Evolutionary conservation across 2,113 vertebrate species (phyloP), one percentile per base, ranked within the genome.

Genomic region (Ochotona curzoniae): DNA sequence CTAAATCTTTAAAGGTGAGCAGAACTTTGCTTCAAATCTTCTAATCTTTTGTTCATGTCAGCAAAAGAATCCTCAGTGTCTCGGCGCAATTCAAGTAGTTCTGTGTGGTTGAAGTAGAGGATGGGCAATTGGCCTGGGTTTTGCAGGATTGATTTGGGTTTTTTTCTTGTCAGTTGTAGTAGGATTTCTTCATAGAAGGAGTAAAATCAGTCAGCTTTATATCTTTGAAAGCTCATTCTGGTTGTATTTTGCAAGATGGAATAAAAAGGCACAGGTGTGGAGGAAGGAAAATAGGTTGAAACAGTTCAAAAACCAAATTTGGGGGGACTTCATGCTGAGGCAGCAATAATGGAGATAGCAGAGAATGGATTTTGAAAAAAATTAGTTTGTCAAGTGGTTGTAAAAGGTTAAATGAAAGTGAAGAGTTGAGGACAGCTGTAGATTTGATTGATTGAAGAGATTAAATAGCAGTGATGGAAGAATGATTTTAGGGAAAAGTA

Each of bases 1-100:
- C 49, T 84, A 47, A 94, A 32, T 87, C 32, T 73, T 96, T 35
- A 80, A 86, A 83, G 10, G 18, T 79, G 47, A 82, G 73, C 60
- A 44, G 9, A 87, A 47, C 35, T 74, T 88, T 91, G 32, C 70
- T 23, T 44, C 35, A 90, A 79, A 66, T 30, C 66, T 35, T 92
- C 28, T 23, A 71, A 20, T 63, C 18, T n/a, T 73, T 1, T 44
- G 94, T 25, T 35, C 15, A 84, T 90, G 49, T 85, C 10, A 66
- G 35, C 51, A 90, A 79, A 82, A 84, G 64, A 96, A 80, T 84
- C 38, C 60, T 81, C 44, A 70, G 0, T 88, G 35, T 13, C 26
- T 30, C 78, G 26, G 20, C 47, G 35, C 57, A 17, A 57, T 94
- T 30, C 15, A 70, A 0, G 38, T 86, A 28, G 61, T 91, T 78